phyloP scores from a whole-genome alignment of 2,797 vertebrate genomes.

The Podarcis lilfordi region DNA sequence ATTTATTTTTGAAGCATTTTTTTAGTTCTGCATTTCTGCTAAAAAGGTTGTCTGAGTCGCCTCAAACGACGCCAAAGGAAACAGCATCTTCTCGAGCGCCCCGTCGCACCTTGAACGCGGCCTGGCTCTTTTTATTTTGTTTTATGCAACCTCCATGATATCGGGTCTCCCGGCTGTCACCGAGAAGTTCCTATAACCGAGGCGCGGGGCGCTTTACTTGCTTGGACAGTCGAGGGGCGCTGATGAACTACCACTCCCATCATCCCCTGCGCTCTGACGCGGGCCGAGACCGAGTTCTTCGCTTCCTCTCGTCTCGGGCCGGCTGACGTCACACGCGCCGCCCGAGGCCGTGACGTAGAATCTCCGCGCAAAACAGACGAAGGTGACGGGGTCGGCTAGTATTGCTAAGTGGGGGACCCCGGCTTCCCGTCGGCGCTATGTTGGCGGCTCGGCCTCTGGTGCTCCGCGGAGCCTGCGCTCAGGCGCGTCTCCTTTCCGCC shows the following conservation, averaged over 20 bases:
- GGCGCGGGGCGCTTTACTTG: background rate
- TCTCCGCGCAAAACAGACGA: background rate
- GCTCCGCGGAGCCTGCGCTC: background rate
- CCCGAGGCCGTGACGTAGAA: background rate
- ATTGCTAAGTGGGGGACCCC: background rate
- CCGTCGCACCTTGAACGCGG: too few species aligned
- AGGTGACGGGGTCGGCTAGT: conserved; percentile 4
- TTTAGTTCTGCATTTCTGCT: too few species aligned
- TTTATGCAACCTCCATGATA: background rate
- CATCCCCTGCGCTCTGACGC: background rate
- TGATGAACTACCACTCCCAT: conserved; percentile 17
- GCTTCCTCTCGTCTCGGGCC: too few species aligned
- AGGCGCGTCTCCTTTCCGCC: conserved; percentile 11
- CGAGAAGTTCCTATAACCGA: background rate
- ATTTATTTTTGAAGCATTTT: too few species aligned
- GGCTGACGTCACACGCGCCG: background rate
- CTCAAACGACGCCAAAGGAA: background rate
- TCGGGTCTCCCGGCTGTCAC: too few species aligned
- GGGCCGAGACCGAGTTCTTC: too few species aligned
- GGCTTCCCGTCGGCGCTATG: background rate
- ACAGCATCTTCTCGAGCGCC: background rate
- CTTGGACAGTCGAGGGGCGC: too few species aligned
- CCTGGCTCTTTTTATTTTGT: too few species aligned
- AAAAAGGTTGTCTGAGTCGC: background rate
- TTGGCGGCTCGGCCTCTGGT: conserved; percentile 1